These are phyloP conservation scores for Dunckerocampus dactyliophorus DNA, from an alignment of 2,113 vertebrate genomes.

Conservation along the genomic window DNA sequence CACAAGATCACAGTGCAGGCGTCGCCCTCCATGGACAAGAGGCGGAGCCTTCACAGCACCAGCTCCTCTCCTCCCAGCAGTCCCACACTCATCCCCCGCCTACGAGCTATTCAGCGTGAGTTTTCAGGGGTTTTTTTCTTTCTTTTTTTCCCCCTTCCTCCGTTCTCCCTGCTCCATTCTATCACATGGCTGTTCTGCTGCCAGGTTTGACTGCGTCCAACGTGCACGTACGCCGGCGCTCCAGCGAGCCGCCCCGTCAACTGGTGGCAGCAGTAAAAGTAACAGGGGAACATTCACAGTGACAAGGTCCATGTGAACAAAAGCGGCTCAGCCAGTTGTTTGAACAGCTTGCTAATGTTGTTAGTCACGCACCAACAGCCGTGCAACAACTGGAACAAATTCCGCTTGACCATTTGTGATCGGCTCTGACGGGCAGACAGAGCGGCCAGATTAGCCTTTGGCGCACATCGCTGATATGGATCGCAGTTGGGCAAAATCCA, in stretches of 20 bases:
- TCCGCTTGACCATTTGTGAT: conserved; percentile 41
- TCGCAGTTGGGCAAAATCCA: neutral
- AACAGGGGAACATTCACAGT: conserved; percentile 18
- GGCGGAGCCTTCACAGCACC: conserved; percentile 86
- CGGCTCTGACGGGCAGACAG: conserved; percentile 20
- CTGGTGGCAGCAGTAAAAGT: conserved; percentile 2
- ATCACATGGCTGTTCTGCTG: neutral
- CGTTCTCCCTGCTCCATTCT: neutral
- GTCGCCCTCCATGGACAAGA: conserved; percentile 89
- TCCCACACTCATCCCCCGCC: conserved; percentile 87
- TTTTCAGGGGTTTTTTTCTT: neutral
- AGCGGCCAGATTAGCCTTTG: neutral
- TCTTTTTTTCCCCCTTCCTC: neutral
- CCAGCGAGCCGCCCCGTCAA: neutral
- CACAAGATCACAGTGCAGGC: conserved; percentile 98
- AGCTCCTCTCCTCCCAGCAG: conserved; percentile 89
- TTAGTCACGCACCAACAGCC: conserved; percentile 45
- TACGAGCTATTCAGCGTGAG: conserved; percentile 92
- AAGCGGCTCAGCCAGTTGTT: conserved; percentile 50
- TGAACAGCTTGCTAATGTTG: conserved; percentile 57
- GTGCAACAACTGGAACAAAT: conserved; percentile 53
- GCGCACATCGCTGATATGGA: neutral
- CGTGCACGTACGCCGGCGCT: neutral
- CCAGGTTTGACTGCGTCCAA: conserved; percentile 2
- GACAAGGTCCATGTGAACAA: conserved; percentile 31